Evolutionary conservation across 2,113 vertebrate species (phyloP).

Genomic region (Brienomyrus brachyistius): DNA sequence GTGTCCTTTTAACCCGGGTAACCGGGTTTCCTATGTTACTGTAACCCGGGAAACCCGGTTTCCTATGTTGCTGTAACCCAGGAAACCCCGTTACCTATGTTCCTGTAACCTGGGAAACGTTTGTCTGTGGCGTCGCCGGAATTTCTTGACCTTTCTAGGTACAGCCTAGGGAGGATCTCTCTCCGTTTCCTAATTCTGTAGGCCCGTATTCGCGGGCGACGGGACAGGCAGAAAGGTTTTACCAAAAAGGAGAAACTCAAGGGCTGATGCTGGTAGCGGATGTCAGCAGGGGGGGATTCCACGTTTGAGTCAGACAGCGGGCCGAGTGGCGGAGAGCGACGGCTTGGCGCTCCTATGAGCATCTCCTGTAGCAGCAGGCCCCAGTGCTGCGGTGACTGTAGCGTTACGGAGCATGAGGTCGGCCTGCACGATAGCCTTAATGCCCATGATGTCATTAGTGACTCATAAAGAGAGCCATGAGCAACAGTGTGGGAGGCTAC

Average conservation of each 20-base stretch:
- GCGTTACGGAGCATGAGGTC: neutral
- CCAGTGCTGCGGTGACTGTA: neutral
- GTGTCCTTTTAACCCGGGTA: neutral
- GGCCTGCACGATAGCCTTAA: neutral
- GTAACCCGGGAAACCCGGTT: neutral
- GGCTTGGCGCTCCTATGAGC: neutral
- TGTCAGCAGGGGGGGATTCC: neutral
- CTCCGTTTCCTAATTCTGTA: neutral
- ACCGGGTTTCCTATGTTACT: neutral
- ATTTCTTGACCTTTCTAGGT: neutral
- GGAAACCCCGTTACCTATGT: neutral
- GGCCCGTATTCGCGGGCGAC: neutral
- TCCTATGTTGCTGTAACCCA: neutral
- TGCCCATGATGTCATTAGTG: neutral
- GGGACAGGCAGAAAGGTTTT: neutral
- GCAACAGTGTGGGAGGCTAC: neutral
- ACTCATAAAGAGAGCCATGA: neutral
- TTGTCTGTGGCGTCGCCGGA: neutral
- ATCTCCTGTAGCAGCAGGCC: neutral
- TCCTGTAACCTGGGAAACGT: neutral
- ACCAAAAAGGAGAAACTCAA: neutral
- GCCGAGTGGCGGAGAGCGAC: neutral
- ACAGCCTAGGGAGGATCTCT: neutral
- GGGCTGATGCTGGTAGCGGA: neutral
- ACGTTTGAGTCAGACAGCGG: neutral